Evolutionary conservation across 2,113 vertebrate species (phyloP).

Genomic region (Takifugu bimaculatus): DNA sequence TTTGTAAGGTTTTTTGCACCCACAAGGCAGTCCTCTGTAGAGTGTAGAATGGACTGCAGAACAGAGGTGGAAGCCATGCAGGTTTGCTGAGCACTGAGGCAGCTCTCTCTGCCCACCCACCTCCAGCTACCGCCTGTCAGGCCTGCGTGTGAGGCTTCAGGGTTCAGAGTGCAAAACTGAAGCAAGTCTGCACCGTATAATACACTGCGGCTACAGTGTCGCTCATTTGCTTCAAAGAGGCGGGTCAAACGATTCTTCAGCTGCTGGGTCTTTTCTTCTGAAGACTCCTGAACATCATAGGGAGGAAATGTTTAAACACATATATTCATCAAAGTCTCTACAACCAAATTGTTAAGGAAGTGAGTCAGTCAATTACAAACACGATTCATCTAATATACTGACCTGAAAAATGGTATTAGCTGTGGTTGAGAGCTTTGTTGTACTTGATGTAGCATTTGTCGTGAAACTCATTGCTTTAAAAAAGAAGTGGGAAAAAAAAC

Average conservation of each 20-base stretch:
- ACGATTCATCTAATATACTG: conserved; percentile 6
- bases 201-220: conserved; percentile 81
- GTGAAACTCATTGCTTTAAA: conserved; percentile 42
- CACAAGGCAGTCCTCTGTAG: conserved; percentile 61
- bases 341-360: not conserved
- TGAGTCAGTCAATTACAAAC: not conserved
- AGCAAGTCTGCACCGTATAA: conserved; percentile 87
- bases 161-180: conserved; percentile 72
- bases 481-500: conserved; percentile 3
- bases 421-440: conserved; percentile 44
- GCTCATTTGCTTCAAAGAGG: conserved; percentile 83
- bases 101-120: conserved; percentile 80
- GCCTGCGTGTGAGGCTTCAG: conserved; percentile 42
- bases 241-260: conserved; percentile 84
- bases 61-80: conserved; percentile 56
- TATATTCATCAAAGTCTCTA: not conserved
- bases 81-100: conserved; percentile 63
- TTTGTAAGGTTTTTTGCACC: conserved; percentile 62
- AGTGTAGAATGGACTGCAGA: conserved; percentile 71
- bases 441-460: conserved; percentile 51
- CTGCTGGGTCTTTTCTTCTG: conserved; percentile 83
- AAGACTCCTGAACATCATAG: conserved; percentile 71
- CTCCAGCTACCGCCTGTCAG: conserved; percentile 67
- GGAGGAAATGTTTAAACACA: not conserved
- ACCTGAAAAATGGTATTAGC: conserved; percentile 55